Conservation (phyloP, 2,888 invertebrate genomes). For the Chaetogeoica ovagalla region DNA sequence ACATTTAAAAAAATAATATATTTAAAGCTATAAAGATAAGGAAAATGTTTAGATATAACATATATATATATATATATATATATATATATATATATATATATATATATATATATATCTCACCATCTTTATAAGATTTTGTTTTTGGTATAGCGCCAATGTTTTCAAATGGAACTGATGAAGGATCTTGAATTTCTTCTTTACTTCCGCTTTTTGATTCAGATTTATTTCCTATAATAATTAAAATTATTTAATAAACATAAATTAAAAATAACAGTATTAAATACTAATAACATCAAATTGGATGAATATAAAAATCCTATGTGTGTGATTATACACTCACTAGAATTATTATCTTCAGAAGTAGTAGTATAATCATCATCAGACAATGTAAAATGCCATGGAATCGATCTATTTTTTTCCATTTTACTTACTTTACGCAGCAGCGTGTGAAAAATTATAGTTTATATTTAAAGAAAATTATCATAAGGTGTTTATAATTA, state of each 20-base stretch:
- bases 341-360: constrained; percentile 51
- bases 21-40: not conserved
- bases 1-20: not conserved
- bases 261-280: not conserved
- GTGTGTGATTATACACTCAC: constrained; percentile 44
- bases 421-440: constrained; percentile 38
- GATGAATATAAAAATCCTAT: not conserved
- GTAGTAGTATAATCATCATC: constrained; percentile 51
- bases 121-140: constrained; percentile 36
- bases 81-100: no score
- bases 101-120: no score
- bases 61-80: no score
- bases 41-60: not conserved
- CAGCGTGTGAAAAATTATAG: constrained; percentile 45
- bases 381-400: constrained; percentile 50
- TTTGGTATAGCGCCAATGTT: constrained; percentile 34
- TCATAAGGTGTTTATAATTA: not conserved
- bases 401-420: constrained; percentile 41
- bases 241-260: not conserved
- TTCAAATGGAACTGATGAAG: constrained; percentile 21
- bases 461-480: constrained; percentile 14
- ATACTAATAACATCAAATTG: not conserved
- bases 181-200: constrained; percentile 40
- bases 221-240: constrained; percentile 39
- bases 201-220: constrained; percentile 42